Base-by-base conservation (phyloP, 2,888 invertebrate species). In the Dexiosoma caninum region DNA sequence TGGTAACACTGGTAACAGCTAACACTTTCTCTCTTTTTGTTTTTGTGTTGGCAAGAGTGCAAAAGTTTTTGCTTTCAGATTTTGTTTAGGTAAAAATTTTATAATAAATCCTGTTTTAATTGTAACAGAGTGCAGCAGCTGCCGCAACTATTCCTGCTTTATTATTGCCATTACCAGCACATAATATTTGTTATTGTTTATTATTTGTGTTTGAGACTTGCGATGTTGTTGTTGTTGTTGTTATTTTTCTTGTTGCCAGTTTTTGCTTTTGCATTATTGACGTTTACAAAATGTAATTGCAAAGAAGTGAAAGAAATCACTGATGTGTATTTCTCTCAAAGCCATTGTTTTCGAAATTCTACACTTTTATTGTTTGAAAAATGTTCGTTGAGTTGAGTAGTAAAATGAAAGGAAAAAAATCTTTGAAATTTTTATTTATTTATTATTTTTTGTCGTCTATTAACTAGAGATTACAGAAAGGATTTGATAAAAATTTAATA, bases 91-190 rank as follows among this genome's bases (percentile, higher is more conserved):
- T 74, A 49, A 75, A 60, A 72, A 64, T 55, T 67, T 62, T 57
- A 46, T 40, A 70, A n/a, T 71, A 81, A 82, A 77, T 82, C 79
- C 77, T 72, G 81, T 81, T 79, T 78, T 67, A 66, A 77, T 77
- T 67, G 57, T 57, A 62, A 77, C 72, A 81, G 78, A 81, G 83
- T 82, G 81, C 80, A 42, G 83, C 84, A 84, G 84, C 84, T 84
- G 84, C 81, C 78, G 75, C 77, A 64, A 77, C 78, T 64, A 49
- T 57, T 51, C 70, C 37, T 53, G 53, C 27, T 49, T 21, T 37
- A 49, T 70, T 57, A 64, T 40, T 49, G 70, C 51, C 42, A 32
- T 57, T 46, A 51, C 51, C 42, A 32, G 49, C 40, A 51, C 51
- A 27, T 59, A 14, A 9, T 49, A 40, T 78, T 78, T 74, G 66